Percentiles rank a stretch among this genome's conserved stretches.
phyloP scores from a whole-genome alignment of 1,140 invertebrate genomes.

The Papilio polytes region DNA sequence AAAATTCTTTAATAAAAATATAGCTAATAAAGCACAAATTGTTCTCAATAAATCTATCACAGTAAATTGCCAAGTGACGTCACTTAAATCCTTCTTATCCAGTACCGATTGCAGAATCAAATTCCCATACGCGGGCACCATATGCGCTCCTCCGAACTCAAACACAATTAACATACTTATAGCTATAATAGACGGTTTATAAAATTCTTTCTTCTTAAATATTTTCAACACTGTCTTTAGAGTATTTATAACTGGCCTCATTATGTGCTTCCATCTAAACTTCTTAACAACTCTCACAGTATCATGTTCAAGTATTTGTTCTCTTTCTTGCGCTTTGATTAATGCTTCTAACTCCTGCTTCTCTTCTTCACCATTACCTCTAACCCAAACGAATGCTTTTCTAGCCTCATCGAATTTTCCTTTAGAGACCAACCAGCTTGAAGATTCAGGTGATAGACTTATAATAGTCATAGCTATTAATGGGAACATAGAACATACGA shows the following conservation, averaged over 20 bases:
- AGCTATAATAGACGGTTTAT: constrained; percentile 75
- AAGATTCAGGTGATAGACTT: constrained; percentile 75
- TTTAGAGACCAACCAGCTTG: constrained; percentile 76
- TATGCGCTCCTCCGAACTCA: constrained; percentile 77
- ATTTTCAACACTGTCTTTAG: constrained; percentile 66
- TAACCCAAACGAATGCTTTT: constrained; percentile 74
- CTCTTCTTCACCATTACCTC: constrained; percentile 66
- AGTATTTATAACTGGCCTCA: constrained; percentile 53
- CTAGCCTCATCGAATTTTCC: constrained; percentile 69
- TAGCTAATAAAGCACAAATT: constrained; percentile 73
- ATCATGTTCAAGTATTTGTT: constrained; percentile 52
- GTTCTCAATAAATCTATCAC: constrained; percentile 75
- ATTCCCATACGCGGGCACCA: constrained; percentile 77
- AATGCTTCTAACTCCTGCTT: constrained; percentile 68
- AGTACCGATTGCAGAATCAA: constrained; percentile 71
- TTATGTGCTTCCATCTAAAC: constrained; percentile 56
- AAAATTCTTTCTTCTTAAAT: constrained; percentile 78
- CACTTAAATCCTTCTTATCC: constrained; percentile 61
- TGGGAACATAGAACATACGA: constrained; percentile 70
- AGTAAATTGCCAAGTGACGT: constrained; percentile 77
- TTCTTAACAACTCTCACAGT: constrained; percentile 47
- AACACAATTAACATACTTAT: constrained; percentile 78
- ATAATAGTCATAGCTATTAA: constrained; percentile 73
- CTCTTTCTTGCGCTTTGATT: constrained; percentile 68
- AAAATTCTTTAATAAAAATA: constrained; percentile 74